These are phyloP conservation scores for Phrynocephalus versicolor DNA, from an alignment of 2,113 vertebrate genomes.

Conservation along the genomic window DNA sequence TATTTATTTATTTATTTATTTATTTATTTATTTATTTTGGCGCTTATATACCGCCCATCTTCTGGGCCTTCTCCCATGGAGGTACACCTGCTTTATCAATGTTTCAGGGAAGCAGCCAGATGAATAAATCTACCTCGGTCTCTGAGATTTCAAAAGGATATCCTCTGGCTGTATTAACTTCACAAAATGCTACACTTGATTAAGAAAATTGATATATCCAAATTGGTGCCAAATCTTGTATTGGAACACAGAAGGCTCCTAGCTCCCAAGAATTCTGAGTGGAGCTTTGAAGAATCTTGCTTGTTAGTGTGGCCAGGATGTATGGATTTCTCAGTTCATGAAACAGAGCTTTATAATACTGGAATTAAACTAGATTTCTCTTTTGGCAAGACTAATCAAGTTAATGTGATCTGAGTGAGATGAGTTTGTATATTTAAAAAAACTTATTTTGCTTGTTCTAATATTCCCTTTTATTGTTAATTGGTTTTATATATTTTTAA, in stretches of 20 bases:
- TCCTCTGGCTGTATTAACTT: constrained; percentile 45
- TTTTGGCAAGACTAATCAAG: constrained; percentile 34
- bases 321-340: constrained; percentile 32
- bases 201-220: neutral
- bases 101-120: constrained; percentile 22
- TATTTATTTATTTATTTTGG: too few relatives aligned
- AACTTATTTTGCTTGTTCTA: neutral
- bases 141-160: constrained; percentile 48
- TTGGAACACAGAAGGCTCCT: constrained; percentile 2
- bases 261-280: constrained; percentile 16
- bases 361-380: constrained; percentile 45
- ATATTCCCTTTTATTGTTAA: neutral
- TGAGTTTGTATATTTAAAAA: constrained; percentile 12
- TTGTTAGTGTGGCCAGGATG: constrained; percentile 7
- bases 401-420: constrained; percentile 18
- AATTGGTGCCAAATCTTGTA: constrained; percentile 31
- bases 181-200: constrained; percentile 12
- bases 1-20: too few relatives aligned
- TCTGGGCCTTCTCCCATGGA: too few relatives aligned
- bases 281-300: neutral
- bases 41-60: too few relatives aligned
- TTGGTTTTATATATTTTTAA: neutral
- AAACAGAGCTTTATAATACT: constrained; percentile 33
- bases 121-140: constrained; percentile 34
- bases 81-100: neutral